Conservation (phyloP, 2,797 vertebrate genomes). For the Sebastes hubbsi region DNA sequence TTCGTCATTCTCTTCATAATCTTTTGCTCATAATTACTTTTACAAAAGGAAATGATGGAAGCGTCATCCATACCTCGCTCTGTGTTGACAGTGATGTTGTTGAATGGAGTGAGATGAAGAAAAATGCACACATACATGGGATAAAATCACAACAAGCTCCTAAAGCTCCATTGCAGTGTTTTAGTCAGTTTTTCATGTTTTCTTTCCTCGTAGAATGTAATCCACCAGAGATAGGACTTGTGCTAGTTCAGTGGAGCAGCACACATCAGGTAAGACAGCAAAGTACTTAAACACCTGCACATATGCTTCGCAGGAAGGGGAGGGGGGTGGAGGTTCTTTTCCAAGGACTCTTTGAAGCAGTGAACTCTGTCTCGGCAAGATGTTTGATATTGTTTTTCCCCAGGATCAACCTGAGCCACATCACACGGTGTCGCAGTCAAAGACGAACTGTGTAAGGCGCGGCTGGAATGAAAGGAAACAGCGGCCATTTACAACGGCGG, state of each 20-base stretch:
- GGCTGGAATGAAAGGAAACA: slow-evolving; percentile 27
- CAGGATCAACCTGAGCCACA: slow-evolving; percentile 43
- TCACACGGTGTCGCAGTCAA: slow-evolving; percentile 30
- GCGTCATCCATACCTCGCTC: neutral
- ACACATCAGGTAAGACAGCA: slow-evolving; percentile 17
- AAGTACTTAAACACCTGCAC: slow-evolving; percentile 45
- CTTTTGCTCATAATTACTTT: neutral
- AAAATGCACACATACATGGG: neutral
- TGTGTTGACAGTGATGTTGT: neutral
- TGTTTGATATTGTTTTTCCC: slow-evolving; percentile 25
- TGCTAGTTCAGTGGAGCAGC: slow-evolving; percentile 25
- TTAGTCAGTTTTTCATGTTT: neutral
- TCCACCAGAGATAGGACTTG: slow-evolving; percentile 22
- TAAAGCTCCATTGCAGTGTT: neutral
- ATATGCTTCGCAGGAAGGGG: neutral
- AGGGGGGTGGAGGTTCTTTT: neutral
- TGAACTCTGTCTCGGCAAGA: slow-evolving; percentile 48
- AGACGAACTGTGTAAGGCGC: slow-evolving; percentile 9
- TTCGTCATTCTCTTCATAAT: neutral
- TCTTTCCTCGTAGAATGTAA: slow-evolving; percentile 10
- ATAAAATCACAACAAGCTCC: neutral
- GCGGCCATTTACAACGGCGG: slow-evolving; percentile 26
- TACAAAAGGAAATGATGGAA: neutral
- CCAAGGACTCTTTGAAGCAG: slow-evolving; percentile 31
- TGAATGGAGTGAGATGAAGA: neutral